A percentile compares a stretch with the other conserved stretches of the same genome.
Conservation (phyloP, 2,797 vertebrate species). For the Enteromius treurensis region DNA sequence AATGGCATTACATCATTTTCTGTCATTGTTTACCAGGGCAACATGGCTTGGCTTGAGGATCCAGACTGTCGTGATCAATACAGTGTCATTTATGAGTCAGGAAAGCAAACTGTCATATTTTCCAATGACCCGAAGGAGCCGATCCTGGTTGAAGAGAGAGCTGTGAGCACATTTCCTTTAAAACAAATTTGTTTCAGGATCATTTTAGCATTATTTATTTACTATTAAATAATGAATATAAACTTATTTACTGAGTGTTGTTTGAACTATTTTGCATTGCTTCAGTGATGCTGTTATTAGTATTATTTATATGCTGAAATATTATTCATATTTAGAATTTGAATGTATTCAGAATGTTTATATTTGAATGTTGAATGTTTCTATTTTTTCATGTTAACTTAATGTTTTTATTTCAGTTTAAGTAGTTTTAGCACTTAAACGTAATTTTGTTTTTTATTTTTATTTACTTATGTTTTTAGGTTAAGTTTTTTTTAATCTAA, state of each 20-base stretch:
- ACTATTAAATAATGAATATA: neutral
- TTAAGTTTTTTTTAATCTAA: neutral
- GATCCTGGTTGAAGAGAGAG: constrained; percentile 88
- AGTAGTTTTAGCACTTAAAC: neutral
- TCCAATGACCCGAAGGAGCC: constrained; percentile 93
- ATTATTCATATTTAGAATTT: neutral
- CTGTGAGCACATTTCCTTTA: constrained; percentile 75
- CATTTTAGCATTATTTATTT: neutral
- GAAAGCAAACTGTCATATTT: constrained; percentile 92
- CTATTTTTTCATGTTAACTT: neutral
- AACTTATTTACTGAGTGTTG: neutral
- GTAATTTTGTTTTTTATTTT: neutral
- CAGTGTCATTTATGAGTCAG: constrained; percentile 96
- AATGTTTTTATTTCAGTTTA: neutral
- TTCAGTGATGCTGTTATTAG: neutral
- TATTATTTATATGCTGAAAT: neutral
- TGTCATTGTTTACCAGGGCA: constrained; percentile 79
- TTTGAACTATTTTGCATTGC: neutral
- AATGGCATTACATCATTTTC: neutral
- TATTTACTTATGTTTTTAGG: too few species aligned
- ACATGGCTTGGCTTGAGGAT: constrained; percentile 94
- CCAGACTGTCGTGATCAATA: constrained; percentile 95
- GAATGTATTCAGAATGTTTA: neutral
- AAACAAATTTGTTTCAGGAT: neutral
- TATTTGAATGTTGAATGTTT: neutral